Base-by-base conservation (phyloP, 1,140 invertebrate genomes). In the Sminthurinus signatus region DNA sequence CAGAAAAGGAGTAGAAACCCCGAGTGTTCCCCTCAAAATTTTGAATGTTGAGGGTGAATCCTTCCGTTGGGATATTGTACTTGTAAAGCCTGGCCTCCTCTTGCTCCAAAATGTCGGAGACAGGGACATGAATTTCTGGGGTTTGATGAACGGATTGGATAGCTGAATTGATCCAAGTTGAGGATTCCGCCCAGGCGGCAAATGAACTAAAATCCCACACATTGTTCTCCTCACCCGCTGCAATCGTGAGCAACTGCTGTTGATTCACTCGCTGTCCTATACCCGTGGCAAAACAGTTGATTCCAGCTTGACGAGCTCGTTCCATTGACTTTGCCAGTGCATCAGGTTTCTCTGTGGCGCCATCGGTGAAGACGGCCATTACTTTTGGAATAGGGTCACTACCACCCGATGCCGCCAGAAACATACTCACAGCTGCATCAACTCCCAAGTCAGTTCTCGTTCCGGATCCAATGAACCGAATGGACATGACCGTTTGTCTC, bases 351-450 rank as follows among this genome's bases (percentile, higher is more conserved):
- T 50, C 32, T 0, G 54, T 52, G n/a, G 19, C 1, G 1, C 62
- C 62, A 44, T 64, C 62, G 2, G 62, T 64, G 25, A 64, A 58
- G 25, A 64, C 54, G 8, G 27, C 55, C 0, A 52, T 21, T 17
- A 64, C 27, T 15, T 17, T n/a, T 15, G 62, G 62, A 21, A 64
- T 3, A 5, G 23, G 23, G 19, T 12, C 8, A 21, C 10, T 21
- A 54, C 28, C 17, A 28, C 25, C 25, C n/a, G n/a, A n/a, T n/a
- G n/a, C n/a, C n/a, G n/a, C n/a, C n/a, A n/a, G n/a, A 5, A 62
- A 5, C 50, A 62, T 42, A 23, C 2, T 1, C n/a, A 42, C 29
- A n/a, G 60, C 46, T 5, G 17, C 10, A 0, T 54, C 4, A 8
- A 62, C 52, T 5, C 21, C 60, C 23, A 39, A 15, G 27, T 51